phyloP scores from a whole-genome alignment of 2,113 vertebrate species.

The Crotalus helleri region DNA sequence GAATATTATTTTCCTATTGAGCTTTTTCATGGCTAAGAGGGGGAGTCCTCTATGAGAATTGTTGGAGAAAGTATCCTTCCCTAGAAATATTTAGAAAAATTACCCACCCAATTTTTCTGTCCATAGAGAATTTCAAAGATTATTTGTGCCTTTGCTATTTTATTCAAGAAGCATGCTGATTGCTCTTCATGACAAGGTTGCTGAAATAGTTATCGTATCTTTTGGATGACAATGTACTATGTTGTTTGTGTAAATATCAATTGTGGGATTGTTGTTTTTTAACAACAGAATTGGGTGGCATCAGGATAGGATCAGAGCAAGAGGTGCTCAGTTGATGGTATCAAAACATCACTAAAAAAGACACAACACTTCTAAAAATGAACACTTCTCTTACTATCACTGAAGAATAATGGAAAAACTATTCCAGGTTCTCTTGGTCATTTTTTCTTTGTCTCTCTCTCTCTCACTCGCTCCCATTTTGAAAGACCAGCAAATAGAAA shows the following conservation, averaged over 20 bases:
- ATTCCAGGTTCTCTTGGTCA: not conserved
- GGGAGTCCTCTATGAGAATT: not conserved
- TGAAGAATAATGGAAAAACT: not conserved
- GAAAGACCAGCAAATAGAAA: not conserved
- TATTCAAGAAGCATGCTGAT: not conserved
- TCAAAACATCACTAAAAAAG: not conserved
- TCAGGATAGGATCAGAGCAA: not conserved
- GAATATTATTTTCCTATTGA: not conserved
- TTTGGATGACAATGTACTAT: not conserved
- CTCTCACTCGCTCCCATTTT: not conserved
- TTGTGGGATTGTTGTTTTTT: not conserved
- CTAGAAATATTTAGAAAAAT: not conserved
- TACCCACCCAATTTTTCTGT: not conserved
- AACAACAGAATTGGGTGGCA: not conserved
- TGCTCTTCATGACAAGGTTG: not conserved
- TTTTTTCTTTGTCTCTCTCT: not conserved
- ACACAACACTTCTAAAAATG: not conserved
- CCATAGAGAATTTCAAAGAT: not conserved
- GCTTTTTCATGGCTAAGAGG: not conserved
- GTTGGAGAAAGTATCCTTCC: not conserved
- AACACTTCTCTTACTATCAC: not conserved
- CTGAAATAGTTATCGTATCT: not conserved
- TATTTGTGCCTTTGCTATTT: not conserved
- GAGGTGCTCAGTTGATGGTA: not conserved
- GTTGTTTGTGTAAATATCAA: not conserved